These are phyloP conservation scores for Pavo muticus DNA, from an alignment of 2,113 vertebrate species.

Conservation along the genomic window DNA sequence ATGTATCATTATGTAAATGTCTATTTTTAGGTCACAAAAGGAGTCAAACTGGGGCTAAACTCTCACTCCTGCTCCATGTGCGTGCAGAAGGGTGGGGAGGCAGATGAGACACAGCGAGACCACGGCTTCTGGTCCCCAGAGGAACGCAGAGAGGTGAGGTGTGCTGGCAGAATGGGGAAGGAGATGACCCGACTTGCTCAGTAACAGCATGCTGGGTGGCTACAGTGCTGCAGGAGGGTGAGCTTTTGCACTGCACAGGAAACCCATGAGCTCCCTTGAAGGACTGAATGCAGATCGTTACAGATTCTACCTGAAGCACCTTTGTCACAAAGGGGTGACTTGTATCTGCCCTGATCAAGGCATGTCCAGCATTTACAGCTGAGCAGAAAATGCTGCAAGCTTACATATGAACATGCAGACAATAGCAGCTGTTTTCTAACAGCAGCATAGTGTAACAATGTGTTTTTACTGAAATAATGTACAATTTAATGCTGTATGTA, in stretches of 20 bases:
- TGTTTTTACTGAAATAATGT: conserved; percentile 34
- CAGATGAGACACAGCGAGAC: neutral
- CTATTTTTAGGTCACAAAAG: conserved; percentile 73
- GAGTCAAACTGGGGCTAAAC: neutral
- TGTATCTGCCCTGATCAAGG: neutral
- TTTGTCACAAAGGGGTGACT: rapidly evolving
- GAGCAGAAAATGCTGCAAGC: neutral
- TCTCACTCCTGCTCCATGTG: neutral
- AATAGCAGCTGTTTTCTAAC: conserved; percentile 28
- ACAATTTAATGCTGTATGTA: conserved; percentile 50
- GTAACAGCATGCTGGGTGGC: neutral
- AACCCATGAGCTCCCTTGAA: neutral
- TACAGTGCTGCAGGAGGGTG: neutral
- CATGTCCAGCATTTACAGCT: neutral
- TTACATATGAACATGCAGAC: neutral
- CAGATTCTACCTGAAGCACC: neutral
- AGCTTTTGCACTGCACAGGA: rapidly evolving
- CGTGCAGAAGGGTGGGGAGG: neutral
- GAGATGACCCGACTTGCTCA: neutral
- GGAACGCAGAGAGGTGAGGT: neutral
- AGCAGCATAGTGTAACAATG: neutral
- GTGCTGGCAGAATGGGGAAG: neutral
- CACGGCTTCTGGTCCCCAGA: neutral
- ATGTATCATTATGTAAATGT: conserved; percentile 75
- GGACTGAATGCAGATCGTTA: neutral